Evolutionary conservation across 23 tunicate species (phyloP), one percentile per base, ranked within the genome.

Genomic region (Phallusia fumigata): DNA sequence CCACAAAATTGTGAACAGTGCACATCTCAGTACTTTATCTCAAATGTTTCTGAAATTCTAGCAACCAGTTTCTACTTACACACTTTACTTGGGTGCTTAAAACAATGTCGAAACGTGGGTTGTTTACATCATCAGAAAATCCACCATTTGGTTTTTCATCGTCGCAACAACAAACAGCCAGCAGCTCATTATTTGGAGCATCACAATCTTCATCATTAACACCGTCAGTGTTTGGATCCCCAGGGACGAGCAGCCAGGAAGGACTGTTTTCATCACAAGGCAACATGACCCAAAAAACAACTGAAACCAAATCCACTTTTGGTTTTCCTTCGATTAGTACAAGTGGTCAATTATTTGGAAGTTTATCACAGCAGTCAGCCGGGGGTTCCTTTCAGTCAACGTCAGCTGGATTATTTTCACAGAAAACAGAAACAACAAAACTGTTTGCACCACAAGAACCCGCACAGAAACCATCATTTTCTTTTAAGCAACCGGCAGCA

Each of bases 61-160:
- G n/a, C n/a, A n/a, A n/a, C n/a, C n/a, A n/a, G n/a, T n/a, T n/a
- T n/a, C n/a, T n/a, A n/a, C n/a, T n/a, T n/a, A n/a, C n/a, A n/a
- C n/a, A n/a, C n/a, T n/a, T n/a, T n/a, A n/a, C n/a, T n/a, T n/a
- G n/a, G n/a, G n/a, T n/a, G 47, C 47, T 40, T 40, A 10, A 40
- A 40, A 58, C 28, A 6, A 58, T 58, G 69, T 58, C 69, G 1
- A 58, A 58, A 11, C 69, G 69, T 21, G 28, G 69, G 3, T 58
- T 58, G 28, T 58, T 58, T 58, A 16, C 15, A 6, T 58, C 69
- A 6, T 6, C 69, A 3, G 47, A 40, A 58, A 58, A 8, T 58
- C 69, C 69, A 21, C 13, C 69, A 58, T 58, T 58, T 58, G 69
- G 69, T 22, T 58, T 58, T 58, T 58, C 69, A 58, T 16, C 69